Conservation (phyloP, 64 coral and sea anemone species). For the Pocillopora damicornis region DNA sequence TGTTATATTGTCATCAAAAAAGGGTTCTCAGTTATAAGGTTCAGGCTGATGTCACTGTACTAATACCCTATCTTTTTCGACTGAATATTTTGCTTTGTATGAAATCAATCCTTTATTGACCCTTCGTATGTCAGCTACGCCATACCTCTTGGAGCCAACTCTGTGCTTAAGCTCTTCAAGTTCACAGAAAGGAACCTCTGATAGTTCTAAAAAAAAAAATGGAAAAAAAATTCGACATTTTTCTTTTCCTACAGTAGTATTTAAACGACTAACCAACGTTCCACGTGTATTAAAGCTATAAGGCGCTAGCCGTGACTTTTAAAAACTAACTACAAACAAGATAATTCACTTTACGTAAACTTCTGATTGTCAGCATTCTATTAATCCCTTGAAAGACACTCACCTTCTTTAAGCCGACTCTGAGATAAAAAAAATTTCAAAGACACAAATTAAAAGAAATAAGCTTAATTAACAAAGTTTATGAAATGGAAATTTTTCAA, state of each 20-base stretch:
- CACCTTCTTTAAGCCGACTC: slow-evolving; percentile 55
- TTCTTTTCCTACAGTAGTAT: not conserved
- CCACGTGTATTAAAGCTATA: no score
- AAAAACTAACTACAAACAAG: not conserved
- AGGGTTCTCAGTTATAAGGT: no score
- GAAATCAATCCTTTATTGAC: no score
- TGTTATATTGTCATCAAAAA: no score
- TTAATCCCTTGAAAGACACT: not conserved
- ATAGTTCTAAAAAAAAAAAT: slow-evolving; percentile 51
- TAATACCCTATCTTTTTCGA: no score
- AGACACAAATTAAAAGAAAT: not conserved
- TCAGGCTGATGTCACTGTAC: no score
- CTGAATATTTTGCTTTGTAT: no score
- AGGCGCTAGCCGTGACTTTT: not conserved
- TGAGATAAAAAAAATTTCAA: not conserved
- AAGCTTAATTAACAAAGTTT: not conserved
- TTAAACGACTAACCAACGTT: no score
- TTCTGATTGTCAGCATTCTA: no score
- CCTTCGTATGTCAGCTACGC: no score
- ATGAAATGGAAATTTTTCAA: no score
- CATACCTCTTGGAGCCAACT: slow-evolving; percentile 75
- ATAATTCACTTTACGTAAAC: no score
- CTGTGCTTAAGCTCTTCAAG: slow-evolving; percentile 65
- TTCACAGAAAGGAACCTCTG: slow-evolving; percentile 77
- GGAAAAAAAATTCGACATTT: not conserved